Base-by-base conservation (phyloP, 2,888 invertebrate genomes). In the Lepidocyrtinus sp. region DNA sequence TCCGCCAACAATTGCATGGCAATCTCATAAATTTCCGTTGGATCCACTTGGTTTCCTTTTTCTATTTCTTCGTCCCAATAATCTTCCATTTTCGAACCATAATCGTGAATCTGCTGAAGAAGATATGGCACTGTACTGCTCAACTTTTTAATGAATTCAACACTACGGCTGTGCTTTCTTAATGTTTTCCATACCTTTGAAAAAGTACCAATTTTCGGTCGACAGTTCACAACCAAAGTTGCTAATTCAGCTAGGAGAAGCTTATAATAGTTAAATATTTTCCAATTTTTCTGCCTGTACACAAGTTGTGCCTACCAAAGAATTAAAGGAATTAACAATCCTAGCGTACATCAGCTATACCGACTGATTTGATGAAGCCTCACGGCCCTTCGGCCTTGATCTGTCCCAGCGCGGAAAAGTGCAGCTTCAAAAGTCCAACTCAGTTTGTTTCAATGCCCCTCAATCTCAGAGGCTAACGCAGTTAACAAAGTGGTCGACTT, bases 1-100 rank as follows among this genome's bases (percentile, higher is more conserved):
- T 76, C 81, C 0, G 83, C 84, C 19, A 84, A 17, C 7, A 83
- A 25, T 61, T 84, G 82, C 2, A 81, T 83, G 7, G 75, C 83
- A 12, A 79, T 68, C 9, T 71, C 61, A 24, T 65, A 72, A 1
- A 85, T 62, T 19, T 70, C 76, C 0, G 50, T 25, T 15, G 79
- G 71, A 7, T 74, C 45, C 5, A 83, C 21, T 9, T 24, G 9
- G 22, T 63, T 71, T 3, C 72, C 63, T 1, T 62, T 12, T 15
- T 69, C 24, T 0, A 84, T 55, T 1, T 74, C 24, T 5, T 22
- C 67, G 1, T 81, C 45, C 83, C 84, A 85, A 24, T 79, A 78
- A 3, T 75, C 64, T 50, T 82, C 70, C 82, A 83, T 79, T 26
- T 82, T 65, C 0, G 82, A 46, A 2, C 80, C 84, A 21, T 83